phyloP scores from a whole-genome alignment of 2,113 vertebrate genomes.

The Atlantisia rogersi region DNA sequence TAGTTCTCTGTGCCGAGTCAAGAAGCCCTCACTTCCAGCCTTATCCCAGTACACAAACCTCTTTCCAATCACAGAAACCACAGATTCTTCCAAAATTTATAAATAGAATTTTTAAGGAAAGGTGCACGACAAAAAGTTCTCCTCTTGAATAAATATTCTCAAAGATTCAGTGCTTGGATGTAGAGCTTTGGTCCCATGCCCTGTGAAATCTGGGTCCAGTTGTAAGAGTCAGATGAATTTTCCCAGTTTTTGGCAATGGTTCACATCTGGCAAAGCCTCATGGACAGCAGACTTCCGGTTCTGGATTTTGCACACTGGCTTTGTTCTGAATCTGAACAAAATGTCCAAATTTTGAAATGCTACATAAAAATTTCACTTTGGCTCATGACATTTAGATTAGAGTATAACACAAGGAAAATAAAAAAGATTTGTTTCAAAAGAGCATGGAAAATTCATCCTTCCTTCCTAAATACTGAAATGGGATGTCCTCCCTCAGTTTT shows the following conservation, averaged over 20 bases:
- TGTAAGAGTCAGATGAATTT: conserved; percentile 9
- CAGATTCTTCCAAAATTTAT: not conserved
- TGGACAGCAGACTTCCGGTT: not conserved
- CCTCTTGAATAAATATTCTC: not conserved
- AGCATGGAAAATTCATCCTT: not conserved
- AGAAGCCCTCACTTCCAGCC: not conserved
- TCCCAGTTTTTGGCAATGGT: not conserved
- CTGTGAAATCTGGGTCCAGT: not conserved
- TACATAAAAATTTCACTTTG: not conserved
- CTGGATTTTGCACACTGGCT: not conserved
- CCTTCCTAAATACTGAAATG: not conserved
- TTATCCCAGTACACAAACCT: not conserved
- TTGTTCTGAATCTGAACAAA: conserved; percentile 15
- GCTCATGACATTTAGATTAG: not conserved
- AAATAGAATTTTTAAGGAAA: not conserved
- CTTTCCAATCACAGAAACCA: not conserved
- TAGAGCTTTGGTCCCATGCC: not conserved
- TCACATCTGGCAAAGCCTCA: not conserved
- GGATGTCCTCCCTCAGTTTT: not conserved
- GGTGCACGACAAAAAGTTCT: not conserved
- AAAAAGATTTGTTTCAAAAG: not conserved
- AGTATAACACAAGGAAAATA: not conserved
- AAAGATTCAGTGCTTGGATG: not conserved
- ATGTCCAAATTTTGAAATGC: not conserved
- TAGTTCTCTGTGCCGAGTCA: not conserved